A percentile compares a stretch with the other conserved stretches of the same genome.
These are phyloP conservation scores for Disparrhopalites patrizii DNA, from an alignment of 2,888 invertebrate genomes.

Conservation along the genomic window DNA sequence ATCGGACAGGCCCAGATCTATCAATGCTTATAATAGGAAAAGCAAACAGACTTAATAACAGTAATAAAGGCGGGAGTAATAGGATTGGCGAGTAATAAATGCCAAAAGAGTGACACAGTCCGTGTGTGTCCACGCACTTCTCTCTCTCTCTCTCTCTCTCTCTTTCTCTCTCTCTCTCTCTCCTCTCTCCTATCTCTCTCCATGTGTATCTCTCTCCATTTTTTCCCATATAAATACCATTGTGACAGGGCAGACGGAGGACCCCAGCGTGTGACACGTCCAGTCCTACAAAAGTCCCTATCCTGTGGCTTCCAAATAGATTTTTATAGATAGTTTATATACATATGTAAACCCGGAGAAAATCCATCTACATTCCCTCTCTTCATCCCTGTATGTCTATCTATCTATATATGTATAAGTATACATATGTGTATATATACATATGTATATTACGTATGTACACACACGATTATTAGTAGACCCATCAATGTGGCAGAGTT, in stretches of 20 bases:
- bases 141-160: not conserved
- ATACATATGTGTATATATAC: no score
- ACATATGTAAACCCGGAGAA: not conserved
- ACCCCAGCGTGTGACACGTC: no score
- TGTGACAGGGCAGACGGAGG: no score
- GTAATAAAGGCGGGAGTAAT: constrained; percentile 23
- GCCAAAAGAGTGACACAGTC: constrained; percentile 30
- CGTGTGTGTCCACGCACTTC: constrained; percentile 15
- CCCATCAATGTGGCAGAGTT: no score
- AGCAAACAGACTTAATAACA: constrained; percentile 18
- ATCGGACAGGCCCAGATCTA: not conserved
- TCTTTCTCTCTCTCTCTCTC: not conserved
- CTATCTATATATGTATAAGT: no score
- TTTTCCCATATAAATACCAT: no score
- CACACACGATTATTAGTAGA: no score
- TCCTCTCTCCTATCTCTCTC: not conserved
- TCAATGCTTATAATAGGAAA: constrained; percentile 4
- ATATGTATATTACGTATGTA: no score
- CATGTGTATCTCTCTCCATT: no score
- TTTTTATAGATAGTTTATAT: not conserved
- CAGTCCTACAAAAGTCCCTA: no score
- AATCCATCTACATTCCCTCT: constrained; percentile 1
- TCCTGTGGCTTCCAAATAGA: no score
- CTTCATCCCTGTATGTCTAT: not conserved
- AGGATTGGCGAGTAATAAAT: constrained; percentile 34